phyloP scores from a whole-genome alignment of 2,888 invertebrate genomes.

The Erannis defoliaria region DNA sequence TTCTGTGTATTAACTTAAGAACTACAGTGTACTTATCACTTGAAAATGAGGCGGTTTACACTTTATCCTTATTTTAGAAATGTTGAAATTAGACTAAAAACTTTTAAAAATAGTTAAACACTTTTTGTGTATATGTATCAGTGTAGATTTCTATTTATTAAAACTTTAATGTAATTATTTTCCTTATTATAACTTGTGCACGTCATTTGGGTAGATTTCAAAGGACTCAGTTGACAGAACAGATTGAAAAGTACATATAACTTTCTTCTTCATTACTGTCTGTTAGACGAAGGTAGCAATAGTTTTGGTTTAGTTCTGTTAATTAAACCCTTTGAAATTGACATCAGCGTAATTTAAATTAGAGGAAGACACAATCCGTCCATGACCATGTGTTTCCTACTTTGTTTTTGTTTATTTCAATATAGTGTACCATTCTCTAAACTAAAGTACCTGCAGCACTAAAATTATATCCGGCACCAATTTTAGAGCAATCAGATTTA shows the following conservation, averaged over 20 bases:
- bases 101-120: neutral
- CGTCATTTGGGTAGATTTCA: neutral
- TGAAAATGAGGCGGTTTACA: constrained; percentile 27
- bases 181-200: neutral
- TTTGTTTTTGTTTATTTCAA: constrained; percentile 23
- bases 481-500: neutral
- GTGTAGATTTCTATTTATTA: neutral
- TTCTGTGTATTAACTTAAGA: constrained; percentile 54
- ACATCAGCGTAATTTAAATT: constrained; percentile 30
- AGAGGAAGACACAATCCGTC: constrained; percentile 73
- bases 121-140: neutral
- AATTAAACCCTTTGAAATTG: neutral
- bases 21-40: constrained; percentile 33
- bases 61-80: constrained; percentile 15
- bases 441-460: neutral
- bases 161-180: neutral
- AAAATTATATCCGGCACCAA: neutral
- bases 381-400: constrained; percentile 65
- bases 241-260: neutral
- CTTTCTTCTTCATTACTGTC: neutral
- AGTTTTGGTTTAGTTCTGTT: neutral
- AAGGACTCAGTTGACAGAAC: neutral
- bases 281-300: neutral
- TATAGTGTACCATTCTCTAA: neutral
- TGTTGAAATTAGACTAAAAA: constrained; percentile 6